Evolutionary conservation across 2,113 vertebrate species (phyloP).

Genomic region (Nipponia nippon): DNA sequence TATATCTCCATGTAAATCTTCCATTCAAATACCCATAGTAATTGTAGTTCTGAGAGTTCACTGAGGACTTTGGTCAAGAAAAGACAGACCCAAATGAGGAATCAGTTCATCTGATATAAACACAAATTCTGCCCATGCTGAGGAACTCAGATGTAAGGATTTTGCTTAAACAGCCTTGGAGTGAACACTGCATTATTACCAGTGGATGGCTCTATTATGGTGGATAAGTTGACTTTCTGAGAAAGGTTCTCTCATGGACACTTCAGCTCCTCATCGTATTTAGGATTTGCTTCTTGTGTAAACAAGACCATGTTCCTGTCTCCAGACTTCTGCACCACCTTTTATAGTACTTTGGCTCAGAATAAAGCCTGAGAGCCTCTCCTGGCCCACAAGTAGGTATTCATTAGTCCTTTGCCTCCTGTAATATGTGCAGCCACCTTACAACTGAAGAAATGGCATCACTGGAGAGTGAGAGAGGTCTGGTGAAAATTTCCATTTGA

Average conservation of each 20-base stretch:
- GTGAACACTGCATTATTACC: background rate
- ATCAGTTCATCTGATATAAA: background rate
- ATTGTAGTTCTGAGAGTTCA: background rate
- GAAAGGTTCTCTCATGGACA: background rate
- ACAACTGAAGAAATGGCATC: background rate
- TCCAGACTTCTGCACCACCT: background rate
- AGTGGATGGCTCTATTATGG: background rate
- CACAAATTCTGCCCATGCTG: background rate
- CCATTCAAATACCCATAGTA: background rate
- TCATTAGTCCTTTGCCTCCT: background rate
- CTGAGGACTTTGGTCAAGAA: background rate
- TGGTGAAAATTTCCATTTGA: background rate
- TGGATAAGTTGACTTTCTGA: background rate
- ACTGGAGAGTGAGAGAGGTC: background rate
- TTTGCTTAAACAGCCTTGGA: background rate
- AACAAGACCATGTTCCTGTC: background rate
- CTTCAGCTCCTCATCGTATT: background rate
- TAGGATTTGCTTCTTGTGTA: background rate
- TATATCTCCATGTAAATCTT: background rate
- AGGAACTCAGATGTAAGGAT: background rate
- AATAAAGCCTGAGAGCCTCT: background rate
- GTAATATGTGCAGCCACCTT: background rate
- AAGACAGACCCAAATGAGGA: background rate
- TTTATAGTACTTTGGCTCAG: background rate
- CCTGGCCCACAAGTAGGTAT: background rate